These are phyloP conservation scores for Merops nubicus DNA, from an alignment of 2,113 vertebrate genomes.

Conservation along the genomic window DNA sequence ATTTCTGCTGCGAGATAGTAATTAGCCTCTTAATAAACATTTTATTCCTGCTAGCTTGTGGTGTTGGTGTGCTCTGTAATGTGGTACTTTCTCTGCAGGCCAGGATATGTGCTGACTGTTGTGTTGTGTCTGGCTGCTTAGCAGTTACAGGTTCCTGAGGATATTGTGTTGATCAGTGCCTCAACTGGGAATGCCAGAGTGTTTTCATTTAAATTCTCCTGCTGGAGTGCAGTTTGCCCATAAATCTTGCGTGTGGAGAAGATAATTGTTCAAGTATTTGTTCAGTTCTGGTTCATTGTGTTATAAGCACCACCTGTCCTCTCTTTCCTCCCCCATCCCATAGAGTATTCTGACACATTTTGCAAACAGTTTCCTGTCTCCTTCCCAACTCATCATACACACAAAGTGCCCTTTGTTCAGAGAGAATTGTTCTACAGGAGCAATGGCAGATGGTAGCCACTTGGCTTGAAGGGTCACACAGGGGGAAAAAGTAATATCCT, in stretches of 20 bases:
- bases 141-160: neutral
- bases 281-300: neutral
- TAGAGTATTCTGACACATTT: neutral
- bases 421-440: neutral
- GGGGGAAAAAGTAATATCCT: neutral
- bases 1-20: neutral
- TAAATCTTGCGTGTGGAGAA: neutral
- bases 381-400: neutral
- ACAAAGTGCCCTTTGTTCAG: neutral
- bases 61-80: neutral
- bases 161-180: neutral
- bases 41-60: neutral
- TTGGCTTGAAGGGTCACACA: neutral
- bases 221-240: neutral
- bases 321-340: neutral
- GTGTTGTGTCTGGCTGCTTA: neutral
- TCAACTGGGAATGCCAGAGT: neutral
- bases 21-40: neutral
- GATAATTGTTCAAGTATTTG: neutral
- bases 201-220: neutral
- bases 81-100: accelerated
- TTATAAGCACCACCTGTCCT: neutral
- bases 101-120: neutral
- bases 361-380: neutral
- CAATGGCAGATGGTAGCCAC: constrained; percentile 1